Conservation (phyloP, 2,797 vertebrate genomes). For the Sebastiscus albofasciatus region DNA sequence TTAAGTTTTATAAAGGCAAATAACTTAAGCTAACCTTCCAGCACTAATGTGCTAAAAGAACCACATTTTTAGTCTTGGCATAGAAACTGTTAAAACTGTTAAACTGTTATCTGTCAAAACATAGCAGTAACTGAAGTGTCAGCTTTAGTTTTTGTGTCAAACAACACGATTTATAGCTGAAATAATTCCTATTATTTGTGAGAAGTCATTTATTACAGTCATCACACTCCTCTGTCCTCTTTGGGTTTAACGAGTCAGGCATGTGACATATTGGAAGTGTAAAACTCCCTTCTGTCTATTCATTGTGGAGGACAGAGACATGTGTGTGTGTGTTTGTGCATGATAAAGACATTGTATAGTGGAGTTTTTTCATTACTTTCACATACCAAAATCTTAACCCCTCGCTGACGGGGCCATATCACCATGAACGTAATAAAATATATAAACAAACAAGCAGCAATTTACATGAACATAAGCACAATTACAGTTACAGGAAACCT, state of each 20-base stretch:
- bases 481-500: neutral
- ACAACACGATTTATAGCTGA: neutral
- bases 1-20: neutral
- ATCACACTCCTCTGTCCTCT: neutral
- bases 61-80: neutral
- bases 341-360: neutral
- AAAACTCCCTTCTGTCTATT: conserved; percentile 22
- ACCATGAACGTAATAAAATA: neutral
- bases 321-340: neutral
- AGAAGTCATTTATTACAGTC: neutral
- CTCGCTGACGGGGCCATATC: fast-evolving
- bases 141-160: neutral
- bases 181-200: neutral
- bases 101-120: neutral
- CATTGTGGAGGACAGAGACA: neutral
- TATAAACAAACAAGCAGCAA: neutral
- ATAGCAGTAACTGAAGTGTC: neutral
- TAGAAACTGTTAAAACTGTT: neutral
- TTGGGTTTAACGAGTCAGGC: neutral
- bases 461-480: neutral
- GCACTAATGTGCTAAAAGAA: neutral
- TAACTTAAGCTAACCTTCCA: neutral
- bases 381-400: neutral
- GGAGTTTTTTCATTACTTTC: neutral
- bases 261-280: conserved; percentile 27